phyloP scores from a whole-genome alignment of 1,140 invertebrate species.

The Melipona quadrifasciata region DNA sequence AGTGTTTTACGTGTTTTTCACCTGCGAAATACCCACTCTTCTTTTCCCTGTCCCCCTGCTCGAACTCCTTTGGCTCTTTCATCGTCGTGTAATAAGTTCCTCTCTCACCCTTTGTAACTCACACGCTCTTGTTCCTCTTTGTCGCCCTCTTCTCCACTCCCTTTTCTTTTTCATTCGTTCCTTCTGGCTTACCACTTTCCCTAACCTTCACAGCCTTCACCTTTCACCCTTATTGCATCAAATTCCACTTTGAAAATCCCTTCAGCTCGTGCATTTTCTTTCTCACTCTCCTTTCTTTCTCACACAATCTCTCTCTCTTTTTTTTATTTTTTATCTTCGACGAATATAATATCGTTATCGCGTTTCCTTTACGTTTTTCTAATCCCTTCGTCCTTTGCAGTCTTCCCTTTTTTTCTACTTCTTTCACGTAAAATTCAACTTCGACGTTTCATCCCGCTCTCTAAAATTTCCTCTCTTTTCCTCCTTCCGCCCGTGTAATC shows the following conservation, averaged over 20 bases:
- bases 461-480: neutral
- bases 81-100: neutral
- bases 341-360: neutral
- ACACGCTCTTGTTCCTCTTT: neutral
- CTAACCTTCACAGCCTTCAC: neutral
- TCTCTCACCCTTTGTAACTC: neutral
- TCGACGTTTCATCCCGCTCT: neutral
- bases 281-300: neutral
- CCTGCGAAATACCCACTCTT: neutral
- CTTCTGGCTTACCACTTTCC: neutral
- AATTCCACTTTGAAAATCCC: neutral
- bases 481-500: neutral
- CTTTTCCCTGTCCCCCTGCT: rapidly evolving
- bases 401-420: neutral
- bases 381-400: neutral
- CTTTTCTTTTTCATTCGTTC: neutral
- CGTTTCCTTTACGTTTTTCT: neutral
- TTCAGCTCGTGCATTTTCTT: neutral
- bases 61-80: neutral
- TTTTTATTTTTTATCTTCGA: neutral
- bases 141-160: neutral
- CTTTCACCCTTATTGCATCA: neutral
- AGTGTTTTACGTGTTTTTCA: neutral
- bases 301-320: neutral
- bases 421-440: neutral